These are phyloP conservation scores for Ephestia elutella DNA, from an alignment of 1,140 invertebrate genomes.

Conservation along the genomic window DNA sequence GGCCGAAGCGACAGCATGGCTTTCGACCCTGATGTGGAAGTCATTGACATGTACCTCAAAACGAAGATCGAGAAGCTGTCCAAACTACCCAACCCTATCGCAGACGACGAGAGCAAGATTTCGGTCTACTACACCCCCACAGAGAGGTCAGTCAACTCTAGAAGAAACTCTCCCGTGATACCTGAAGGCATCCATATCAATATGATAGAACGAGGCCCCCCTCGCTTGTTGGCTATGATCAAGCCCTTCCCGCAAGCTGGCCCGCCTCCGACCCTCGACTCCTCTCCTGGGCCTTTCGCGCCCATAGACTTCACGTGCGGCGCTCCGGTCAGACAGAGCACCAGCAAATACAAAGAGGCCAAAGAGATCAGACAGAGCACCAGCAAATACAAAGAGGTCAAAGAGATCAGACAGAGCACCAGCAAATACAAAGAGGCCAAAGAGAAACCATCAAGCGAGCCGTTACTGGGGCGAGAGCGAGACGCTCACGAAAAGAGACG, in stretches of 20 bases:
- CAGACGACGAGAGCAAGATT: constrained; percentile 77
- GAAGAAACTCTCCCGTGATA: constrained; percentile 55
- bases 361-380: neutral
- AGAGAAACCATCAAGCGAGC: constrained; percentile 61
- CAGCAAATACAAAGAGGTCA: too few species aligned
- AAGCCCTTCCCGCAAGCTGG: constrained; percentile 33
- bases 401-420: neutral
- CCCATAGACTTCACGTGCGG: constrained; percentile 20
- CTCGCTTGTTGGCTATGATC: constrained; percentile 51
- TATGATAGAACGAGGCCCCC: constrained; percentile 74
- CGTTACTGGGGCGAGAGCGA: constrained; percentile 61
- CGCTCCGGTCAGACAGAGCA: constrained; percentile 10
- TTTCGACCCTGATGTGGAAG: constrained; percentile 79
- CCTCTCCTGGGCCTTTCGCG: constrained; percentile 27
- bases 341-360: too few species aligned
- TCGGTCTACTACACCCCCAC: constrained; percentile 88
- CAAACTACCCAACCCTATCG: constrained; percentile 49
- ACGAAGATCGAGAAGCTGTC: constrained; percentile 76
- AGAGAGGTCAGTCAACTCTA: constrained; percentile 73
- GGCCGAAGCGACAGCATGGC: constrained; percentile 84
- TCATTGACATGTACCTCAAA: constrained; percentile 80
- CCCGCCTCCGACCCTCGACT: constrained; percentile 29
- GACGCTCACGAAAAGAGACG: constrained; percentile 34
- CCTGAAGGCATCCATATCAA: constrained; percentile 77
- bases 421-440: constrained; percentile 25